These are phyloP conservation scores for Bungarus multicinctus DNA, from an alignment of 2,113 vertebrate species.

Conservation along the genomic window DNA sequence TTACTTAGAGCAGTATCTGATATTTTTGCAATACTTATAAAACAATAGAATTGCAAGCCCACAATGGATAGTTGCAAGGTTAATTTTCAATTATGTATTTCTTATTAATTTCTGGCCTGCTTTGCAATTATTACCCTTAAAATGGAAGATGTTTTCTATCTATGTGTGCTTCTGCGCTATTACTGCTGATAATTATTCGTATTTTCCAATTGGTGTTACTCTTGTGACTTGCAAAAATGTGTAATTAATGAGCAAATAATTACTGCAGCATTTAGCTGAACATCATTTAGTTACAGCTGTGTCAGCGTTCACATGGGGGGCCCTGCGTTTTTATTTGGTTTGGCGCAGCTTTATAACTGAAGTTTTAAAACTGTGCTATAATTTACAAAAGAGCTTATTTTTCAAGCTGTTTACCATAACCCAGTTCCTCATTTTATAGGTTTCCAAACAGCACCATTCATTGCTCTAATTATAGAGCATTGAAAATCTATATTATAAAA, in stretches of 20 bases:
- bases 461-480: neutral
- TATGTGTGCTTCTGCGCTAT: slow-evolving; percentile 58
- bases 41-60: slow-evolving; percentile 18
- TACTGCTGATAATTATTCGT: slow-evolving; percentile 70
- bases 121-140: slow-evolving; percentile 71
- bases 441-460: slow-evolving; percentile 16
- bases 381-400: slow-evolving; percentile 32
- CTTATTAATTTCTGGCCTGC: slow-evolving; percentile 67
- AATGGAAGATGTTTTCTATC: slow-evolving; percentile 64
- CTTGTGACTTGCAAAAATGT: slow-evolving; percentile 66
- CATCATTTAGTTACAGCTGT: slow-evolving; percentile 63
- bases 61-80: slow-evolving; percentile 56
- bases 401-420: slow-evolving; percentile 38
- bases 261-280: slow-evolving; percentile 62
- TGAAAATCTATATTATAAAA: neutral
- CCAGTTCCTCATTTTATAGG: slow-evolving; percentile 27
- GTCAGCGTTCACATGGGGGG: slow-evolving; percentile 60
- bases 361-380: slow-evolving; percentile 59
- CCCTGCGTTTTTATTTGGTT: slow-evolving; percentile 45
- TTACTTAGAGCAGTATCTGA: slow-evolving; percentile 60
- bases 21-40: slow-evolving; percentile 56
- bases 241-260: slow-evolving; percentile 73
- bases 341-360: slow-evolving; percentile 41
- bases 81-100: slow-evolving; percentile 74
- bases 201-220: slow-evolving; percentile 72